Percentiles rank a stretch among this genome's conserved stretches.
These are phyloP conservation scores for Drosophila gaucha DNA, from an alignment of 2,888 invertebrate genomes.

Conservation along the genomic window DNA sequence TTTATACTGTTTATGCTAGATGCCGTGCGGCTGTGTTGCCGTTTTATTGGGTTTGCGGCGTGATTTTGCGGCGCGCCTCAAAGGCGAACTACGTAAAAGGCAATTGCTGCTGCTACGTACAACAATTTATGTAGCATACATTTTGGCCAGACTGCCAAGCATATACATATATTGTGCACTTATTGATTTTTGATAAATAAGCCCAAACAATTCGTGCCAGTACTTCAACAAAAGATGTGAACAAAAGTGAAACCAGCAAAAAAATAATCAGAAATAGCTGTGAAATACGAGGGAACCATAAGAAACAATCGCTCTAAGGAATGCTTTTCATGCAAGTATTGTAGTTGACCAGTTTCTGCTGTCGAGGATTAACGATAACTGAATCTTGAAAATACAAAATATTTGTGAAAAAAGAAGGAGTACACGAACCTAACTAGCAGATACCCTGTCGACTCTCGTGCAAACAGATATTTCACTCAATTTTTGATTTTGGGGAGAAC, in stretches of 20 bases:
- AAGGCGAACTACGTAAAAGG: constrained; percentile 23
- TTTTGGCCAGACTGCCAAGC: constrained; percentile 19
- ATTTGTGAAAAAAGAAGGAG: too few relatives aligned
- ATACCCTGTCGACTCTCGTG: too few relatives aligned
- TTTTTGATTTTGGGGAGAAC: too few relatives aligned
- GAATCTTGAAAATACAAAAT: not conserved
- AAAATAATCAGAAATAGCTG: constrained; percentile 27
- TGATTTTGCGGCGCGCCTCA: constrained; percentile 66
- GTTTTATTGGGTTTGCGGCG: constrained; percentile 74
- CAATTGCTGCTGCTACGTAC: constrained; percentile 30
- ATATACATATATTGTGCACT: constrained; percentile 36
- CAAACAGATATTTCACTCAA: too few relatives aligned
- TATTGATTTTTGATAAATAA: constrained; percentile 68
- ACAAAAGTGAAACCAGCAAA: constrained; percentile 8
- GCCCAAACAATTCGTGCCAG: constrained; percentile 41
- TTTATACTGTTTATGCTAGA: constrained; percentile 49
- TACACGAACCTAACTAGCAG: too few relatives aligned
- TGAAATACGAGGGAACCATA: constrained; percentile 38
- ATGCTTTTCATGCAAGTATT: constrained; percentile 12
- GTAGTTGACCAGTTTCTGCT: constrained; percentile 7
- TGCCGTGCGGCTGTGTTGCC: constrained; percentile 46
- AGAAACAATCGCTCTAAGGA: constrained; percentile 31
- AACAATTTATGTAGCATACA: constrained; percentile 53
- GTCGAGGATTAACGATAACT: constrained; percentile 44
- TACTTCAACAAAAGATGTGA: constrained; percentile 27